Conservation (phyloP, 2,888 invertebrate species). For the Metopia argyrocephala region DNA sequence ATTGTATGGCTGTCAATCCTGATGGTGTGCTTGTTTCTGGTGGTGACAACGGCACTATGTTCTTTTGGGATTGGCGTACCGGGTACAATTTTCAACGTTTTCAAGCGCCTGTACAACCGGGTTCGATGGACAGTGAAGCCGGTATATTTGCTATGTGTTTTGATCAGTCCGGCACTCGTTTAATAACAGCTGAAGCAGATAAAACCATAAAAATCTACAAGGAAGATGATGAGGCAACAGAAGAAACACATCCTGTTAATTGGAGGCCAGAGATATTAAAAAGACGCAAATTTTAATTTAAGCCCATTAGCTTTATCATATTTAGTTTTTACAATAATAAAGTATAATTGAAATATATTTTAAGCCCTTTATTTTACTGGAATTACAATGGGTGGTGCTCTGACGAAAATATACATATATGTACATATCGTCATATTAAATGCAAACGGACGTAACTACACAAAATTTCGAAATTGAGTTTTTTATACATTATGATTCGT, state of each 20-base stretch:
- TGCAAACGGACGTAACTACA: no score
- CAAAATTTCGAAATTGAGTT: no score
- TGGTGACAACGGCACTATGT: slow-evolving; percentile 98
- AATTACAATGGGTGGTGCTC: background rate
- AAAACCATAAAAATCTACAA: slow-evolving; percentile 99
- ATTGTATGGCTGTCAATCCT: slow-evolving; percentile 95
- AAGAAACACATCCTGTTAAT: slow-evolving; percentile 97
- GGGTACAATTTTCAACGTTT: slow-evolving; percentile 98
- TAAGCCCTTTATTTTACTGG: background rate
- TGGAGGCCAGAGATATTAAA: slow-evolving; percentile 98
- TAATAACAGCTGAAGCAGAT: slow-evolving; percentile 98
- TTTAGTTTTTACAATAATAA: slow-evolving; percentile 5
- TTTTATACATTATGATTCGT: no score
- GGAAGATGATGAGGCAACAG: slow-evolving; percentile 96
- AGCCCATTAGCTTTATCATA: slow-evolving; percentile 13
- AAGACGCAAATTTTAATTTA: slow-evolving; percentile 88
- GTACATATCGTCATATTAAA: no score
- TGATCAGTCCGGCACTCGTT: slow-evolving; percentile 95
- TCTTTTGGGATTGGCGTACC: slow-evolving; percentile 99
- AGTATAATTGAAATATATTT: background rate
- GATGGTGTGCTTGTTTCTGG: slow-evolving; percentile 98
- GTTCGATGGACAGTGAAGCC: slow-evolving; percentile 99
- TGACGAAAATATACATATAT: no score
- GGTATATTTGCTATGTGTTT: slow-evolving; percentile 97
- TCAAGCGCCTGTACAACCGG: slow-evolving; percentile 96